phyloP scores from a whole-genome alignment of 2,113 vertebrate genomes.

The Aegotheles bennettii region DNA sequence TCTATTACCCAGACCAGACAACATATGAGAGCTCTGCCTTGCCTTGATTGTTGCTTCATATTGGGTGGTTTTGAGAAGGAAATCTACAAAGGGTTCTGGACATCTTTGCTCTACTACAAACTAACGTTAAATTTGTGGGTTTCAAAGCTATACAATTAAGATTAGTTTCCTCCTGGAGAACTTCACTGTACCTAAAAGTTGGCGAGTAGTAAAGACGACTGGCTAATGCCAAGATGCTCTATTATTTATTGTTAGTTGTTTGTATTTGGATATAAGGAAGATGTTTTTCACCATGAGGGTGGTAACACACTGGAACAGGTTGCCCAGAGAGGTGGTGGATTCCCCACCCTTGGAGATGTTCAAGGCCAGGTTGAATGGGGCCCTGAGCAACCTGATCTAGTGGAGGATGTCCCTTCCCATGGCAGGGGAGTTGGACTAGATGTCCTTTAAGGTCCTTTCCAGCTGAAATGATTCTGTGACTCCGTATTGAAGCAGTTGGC shows the following conservation, averaged over 20 bases:
- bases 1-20: not conserved
- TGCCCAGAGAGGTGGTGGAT: too few species aligned
- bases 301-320: too few species aligned
- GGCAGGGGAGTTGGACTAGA: too few species aligned
- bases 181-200: not conserved
- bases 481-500: not conserved
- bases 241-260: accelerated
- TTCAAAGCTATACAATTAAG: not conserved
- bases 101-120: not conserved
- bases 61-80: not conserved
- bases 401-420: too few species aligned
- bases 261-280: too few species aligned
- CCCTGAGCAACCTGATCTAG: too few species aligned
- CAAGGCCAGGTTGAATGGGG: too few species aligned
- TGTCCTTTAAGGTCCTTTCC: too few species aligned
- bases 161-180: not conserved
- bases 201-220: not conserved
- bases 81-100: not conserved
- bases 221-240: not conserved
- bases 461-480: too few species aligned
- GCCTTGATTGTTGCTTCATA: accelerated
- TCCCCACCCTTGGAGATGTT: too few species aligned
- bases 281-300: too few species aligned
- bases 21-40: not conserved
- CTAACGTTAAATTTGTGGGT: not conserved